These are phyloP conservation scores for Caenorhabditis angaria DNA, from an alignment of 2,888 invertebrate species.

Conservation along the genomic window DNA sequence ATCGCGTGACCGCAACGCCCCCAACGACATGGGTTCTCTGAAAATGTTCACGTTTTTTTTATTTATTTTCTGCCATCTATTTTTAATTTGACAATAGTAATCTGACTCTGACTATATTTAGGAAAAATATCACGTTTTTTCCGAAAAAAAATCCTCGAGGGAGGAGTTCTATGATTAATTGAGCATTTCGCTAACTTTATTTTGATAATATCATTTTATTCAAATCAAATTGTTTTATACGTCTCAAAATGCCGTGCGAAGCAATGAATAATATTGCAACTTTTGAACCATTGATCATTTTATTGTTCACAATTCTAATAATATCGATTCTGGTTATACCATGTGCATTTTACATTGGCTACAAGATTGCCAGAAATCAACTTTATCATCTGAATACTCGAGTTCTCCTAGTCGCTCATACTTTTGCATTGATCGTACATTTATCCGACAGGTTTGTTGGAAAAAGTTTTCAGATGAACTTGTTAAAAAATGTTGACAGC, in stretches of 20 bases:
- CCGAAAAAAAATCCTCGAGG: too few relatives aligned
- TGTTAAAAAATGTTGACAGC: background rate
- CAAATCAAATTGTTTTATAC: background rate
- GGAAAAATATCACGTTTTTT: too few relatives aligned
- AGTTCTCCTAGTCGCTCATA: constrained; percentile 17
- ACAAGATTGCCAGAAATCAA: too few relatives aligned
- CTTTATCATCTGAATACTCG: constrained; percentile 23
- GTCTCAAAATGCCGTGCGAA: constrained; percentile 12
- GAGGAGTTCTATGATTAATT: too few relatives aligned
- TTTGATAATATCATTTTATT: background rate
- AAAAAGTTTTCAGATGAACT: background rate
- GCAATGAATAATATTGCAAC: constrained; percentile 15
- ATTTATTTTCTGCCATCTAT: too few relatives aligned
- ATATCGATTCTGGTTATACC: constrained; percentile 9
- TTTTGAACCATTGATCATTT: constrained; percentile 6
- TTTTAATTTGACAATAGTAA: too few relatives aligned
- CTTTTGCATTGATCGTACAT: constrained; percentile 9
- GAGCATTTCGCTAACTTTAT: too few relatives aligned
- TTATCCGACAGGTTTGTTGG: constrained; percentile 3
- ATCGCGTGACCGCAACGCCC: too few relatives aligned
- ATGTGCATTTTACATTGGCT: too few relatives aligned
- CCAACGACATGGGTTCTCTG: too few relatives aligned
- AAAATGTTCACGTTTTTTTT: too few relatives aligned
- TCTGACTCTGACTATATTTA: too few relatives aligned
- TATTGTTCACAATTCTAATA: constrained; percentile 7